Conservation (phyloP, 2,888 invertebrate species). For the Hypercompe scribonia region DNA sequence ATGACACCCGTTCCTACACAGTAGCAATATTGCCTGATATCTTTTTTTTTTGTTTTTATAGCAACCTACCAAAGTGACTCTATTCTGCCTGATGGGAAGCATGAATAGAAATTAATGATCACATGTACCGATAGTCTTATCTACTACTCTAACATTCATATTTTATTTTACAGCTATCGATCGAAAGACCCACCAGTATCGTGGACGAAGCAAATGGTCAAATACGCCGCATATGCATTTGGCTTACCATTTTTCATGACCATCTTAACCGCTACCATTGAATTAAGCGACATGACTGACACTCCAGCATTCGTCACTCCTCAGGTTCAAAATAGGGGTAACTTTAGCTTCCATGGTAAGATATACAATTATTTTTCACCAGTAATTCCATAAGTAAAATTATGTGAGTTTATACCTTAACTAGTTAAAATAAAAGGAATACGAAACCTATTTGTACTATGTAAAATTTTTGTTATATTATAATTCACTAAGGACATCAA, state of each 20-base stretch:
- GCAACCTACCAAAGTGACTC: too few relatives aligned
- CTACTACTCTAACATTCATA: not conserved
- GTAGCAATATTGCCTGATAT: too few relatives aligned
- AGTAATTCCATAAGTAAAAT: too few relatives aligned
- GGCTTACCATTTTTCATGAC: constrained; percentile 20
- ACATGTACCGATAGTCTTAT: not conserved
- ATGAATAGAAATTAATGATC: too few relatives aligned
- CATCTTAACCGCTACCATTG: constrained; percentile 18
- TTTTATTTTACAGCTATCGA: constrained; percentile 2
- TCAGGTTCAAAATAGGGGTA: constrained; percentile 20
- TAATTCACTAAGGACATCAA: too few relatives aligned
- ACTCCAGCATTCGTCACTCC: constrained; percentile 23
- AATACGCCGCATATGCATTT: constrained; percentile 15
- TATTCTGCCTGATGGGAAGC: not conserved
- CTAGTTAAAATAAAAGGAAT: not conserved
- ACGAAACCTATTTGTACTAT: not conserved
- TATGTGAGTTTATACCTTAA: too few relatives aligned
- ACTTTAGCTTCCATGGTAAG: constrained; percentile 25
- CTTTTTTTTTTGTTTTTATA: too few relatives aligned
- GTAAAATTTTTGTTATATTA: too few relatives aligned
- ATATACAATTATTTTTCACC: not conserved
- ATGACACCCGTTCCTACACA: too few relatives aligned
- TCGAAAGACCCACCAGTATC: not conserved
- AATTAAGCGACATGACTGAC: constrained; percentile 22
- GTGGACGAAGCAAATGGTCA: constrained; percentile 4